These are phyloP conservation scores for Caradrina clavipalpis DNA, from an alignment of 2,888 invertebrate species.

Conservation along the genomic window DNA sequence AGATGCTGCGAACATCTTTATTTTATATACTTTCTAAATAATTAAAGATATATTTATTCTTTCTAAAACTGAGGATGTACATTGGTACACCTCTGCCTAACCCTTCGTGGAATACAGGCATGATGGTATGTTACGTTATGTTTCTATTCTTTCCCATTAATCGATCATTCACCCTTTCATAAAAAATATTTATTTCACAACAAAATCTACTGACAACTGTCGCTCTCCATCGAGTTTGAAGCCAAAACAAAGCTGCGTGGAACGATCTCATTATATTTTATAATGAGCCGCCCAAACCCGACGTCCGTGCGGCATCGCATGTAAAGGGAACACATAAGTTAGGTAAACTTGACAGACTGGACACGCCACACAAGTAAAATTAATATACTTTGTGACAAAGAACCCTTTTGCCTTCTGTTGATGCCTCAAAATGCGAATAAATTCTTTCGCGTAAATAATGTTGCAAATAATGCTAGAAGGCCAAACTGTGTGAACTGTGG, in stretches of 20 bases:
- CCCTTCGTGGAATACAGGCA: too few relatives aligned
- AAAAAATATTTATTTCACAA: not conserved
- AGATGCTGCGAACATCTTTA: too few relatives aligned
- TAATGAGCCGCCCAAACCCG: constrained; percentile 55
- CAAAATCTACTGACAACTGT: constrained; percentile 22
- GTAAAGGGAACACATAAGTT: constrained; percentile 38
- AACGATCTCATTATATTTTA: constrained; percentile 59
- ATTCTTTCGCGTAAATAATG: too few relatives aligned
- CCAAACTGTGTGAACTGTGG: too few relatives aligned
- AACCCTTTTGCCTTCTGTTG: constrained; percentile 15
- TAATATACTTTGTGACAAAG: constrained; percentile 25
- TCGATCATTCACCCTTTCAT: too few relatives aligned
- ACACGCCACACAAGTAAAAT: constrained; percentile 25
- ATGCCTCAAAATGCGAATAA: not conserved
- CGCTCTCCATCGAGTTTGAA: constrained; percentile 39
- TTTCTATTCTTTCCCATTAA: too few relatives aligned
- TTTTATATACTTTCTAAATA: too few relatives aligned
- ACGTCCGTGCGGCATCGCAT: constrained; percentile 30
- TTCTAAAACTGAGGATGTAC: too few relatives aligned
- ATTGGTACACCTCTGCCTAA: too few relatives aligned
- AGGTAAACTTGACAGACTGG: constrained; percentile 25
- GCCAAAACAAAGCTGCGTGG: constrained; percentile 42
- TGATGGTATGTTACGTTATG: too few relatives aligned
- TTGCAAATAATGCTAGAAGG: constrained; percentile 8
- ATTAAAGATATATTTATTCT: too few relatives aligned